Percentiles rank a stretch among this genome's conserved stretches.
Conservation (phyloP, 2,888 invertebrate species). For the Xiphydria camelus region DNA sequence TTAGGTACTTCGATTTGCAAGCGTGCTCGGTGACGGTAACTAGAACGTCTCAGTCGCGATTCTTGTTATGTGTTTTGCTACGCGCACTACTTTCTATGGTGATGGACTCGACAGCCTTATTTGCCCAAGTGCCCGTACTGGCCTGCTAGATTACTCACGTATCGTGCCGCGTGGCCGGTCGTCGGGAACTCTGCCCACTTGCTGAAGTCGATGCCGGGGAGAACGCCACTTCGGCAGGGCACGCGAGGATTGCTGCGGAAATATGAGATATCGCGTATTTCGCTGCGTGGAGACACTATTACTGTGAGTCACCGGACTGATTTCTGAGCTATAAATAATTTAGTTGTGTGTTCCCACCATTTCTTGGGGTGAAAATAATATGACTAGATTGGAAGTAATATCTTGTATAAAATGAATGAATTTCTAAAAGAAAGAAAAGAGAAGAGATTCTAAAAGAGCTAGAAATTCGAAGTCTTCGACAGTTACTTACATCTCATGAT, state of each 20-base stretch:
- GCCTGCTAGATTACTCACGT: slow-evolving; percentile 69
- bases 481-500: slow-evolving; percentile 86
- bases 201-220: slow-evolving; percentile 83
- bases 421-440: background rate
- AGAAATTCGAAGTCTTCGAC: slow-evolving; percentile 10
- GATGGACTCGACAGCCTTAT: slow-evolving; percentile 29
- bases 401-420: too few relatives aligned
- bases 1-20: slow-evolving; percentile 13
- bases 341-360: too few relatives aligned
- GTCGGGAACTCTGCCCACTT: slow-evolving; percentile 82
- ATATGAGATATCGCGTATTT: too few relatives aligned
- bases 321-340: too few relatives aligned
- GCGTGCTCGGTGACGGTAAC: slow-evolving; percentile 3
- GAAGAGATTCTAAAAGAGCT: slow-evolving; percentile 3
- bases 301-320: too few relatives aligned
- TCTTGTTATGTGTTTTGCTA: background rate
- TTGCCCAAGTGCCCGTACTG: slow-evolving; percentile 57
- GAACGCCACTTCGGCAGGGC: slow-evolving; percentile 84
- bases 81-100: slow-evolving; percentile 12
- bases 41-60: slow-evolving; percentile 19
- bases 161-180: slow-evolving; percentile 62
- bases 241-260: slow-evolving; percentile 84
- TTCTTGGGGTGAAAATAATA: too few relatives aligned
- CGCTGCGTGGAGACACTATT: too few relatives aligned
- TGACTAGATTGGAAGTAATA: too few relatives aligned